Base-by-base conservation (phyloP, 2,888 invertebrate species). In the Phymatocera aterrima region DNA sequence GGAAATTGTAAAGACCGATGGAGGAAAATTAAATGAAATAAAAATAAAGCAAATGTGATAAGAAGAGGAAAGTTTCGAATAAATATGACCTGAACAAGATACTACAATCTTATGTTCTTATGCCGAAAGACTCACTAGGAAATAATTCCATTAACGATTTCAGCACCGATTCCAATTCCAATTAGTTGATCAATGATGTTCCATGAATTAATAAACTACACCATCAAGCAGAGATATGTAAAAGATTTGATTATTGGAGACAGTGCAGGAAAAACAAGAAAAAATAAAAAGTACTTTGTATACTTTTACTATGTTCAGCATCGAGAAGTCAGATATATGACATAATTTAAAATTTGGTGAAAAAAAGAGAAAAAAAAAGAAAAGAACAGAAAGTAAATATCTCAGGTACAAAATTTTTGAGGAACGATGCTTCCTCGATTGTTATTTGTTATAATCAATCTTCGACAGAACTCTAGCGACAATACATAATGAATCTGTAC, bases 201-300 rank as follows among this genome's bases (percentile, higher is more conserved):
- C 15, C 46, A 46, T 46, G 46, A 46, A 3, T 12, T 10, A 46
- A 12, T 12, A 12, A 12, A 1, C 15, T 57, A 28, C 57, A 57
- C 24, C 57, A 8, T 57, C 5, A 8, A 57, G 12, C n/a, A 21
- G 24, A 57, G 8, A 10, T 15, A 24, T 34, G 3, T 6, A 34
- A 61, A 37, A 61, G 15, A 15, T 68, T 37, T 8, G 21, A 68
- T 15, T 12, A 40, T 24, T 12, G 12, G 6, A 46, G 24, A 24
- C 46, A 68, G 68, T 68, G n/a, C n/a, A n/a, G n/a, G 21, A 54
- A 68, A 68, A 68, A 68, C 68, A 21, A 43, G 68, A 24, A 68
- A n/a, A n/a, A n/a, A n/a, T n/a, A n/a, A 68, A 28, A 68, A 68
- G 46, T 15, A 43, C 15, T 21, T 24, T 46, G 40, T 46, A 1